These are phyloP conservation scores for Rhynchopsitta pachyrhyncha DNA, from an alignment of 2,113 vertebrate species.

Conservation along the genomic window DNA sequence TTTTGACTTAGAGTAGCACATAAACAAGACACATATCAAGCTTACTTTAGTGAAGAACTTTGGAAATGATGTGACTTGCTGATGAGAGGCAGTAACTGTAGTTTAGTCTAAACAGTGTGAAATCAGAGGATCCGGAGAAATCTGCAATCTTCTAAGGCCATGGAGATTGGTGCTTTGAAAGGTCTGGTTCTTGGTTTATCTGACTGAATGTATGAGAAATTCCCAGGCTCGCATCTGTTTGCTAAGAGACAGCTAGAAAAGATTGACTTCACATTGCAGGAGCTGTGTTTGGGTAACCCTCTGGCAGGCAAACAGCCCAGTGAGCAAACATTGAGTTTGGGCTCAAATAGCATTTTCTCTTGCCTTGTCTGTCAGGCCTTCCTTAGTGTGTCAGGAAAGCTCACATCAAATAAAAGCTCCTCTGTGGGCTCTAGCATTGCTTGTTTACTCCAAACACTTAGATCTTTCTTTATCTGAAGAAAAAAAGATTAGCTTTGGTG, in stretches of 20 bases:
- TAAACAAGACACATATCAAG: background rate
- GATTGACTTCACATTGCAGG: background rate
- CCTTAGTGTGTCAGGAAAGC: conserved; percentile 46
- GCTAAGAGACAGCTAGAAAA: conserved; percentile 40
- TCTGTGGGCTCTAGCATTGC: background rate
- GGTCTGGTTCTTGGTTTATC: conserved; percentile 42
- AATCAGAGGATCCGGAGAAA: conserved; percentile 53
- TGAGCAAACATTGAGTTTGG: conserved; percentile 66
- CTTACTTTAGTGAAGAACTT: background rate
- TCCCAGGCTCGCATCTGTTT: conserved; percentile 66
- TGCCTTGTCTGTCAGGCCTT: conserved; percentile 38
- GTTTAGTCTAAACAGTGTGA: background rate
- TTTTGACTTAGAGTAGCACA: background rate
- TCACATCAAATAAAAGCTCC: conserved; percentile 30
- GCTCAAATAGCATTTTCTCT: conserved; percentile 56
- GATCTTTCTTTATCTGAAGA: background rate
- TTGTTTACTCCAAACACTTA: conserved; percentile 10
- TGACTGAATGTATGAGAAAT: conserved; percentile 31
- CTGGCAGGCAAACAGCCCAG: conserved; percentile 17
- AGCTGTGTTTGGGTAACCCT: conserved; percentile 39
- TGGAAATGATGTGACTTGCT: background rate
- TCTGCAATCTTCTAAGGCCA: conserved; percentile 39
- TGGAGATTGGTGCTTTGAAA: background rate
- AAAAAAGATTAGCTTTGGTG: background rate
- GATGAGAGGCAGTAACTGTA: background rate